Percentiles rank a stretch among this genome's conserved stretches.
phyloP scores from a whole-genome alignment of 2,888 invertebrate genomes.

The Serripes groenlandicus region DNA sequence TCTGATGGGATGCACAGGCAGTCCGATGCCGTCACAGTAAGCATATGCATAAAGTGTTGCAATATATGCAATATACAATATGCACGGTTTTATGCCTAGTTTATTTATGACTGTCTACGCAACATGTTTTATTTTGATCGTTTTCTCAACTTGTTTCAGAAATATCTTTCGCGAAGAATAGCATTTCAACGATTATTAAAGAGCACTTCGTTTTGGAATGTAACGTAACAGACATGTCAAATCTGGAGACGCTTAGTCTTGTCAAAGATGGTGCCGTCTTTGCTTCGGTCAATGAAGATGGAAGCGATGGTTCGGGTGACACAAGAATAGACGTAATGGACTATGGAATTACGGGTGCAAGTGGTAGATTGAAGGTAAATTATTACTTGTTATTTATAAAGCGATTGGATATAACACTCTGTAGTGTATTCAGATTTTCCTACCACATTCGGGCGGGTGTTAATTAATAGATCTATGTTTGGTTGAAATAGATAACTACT shows the following conservation, averaged over 20 bases:
- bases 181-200: background rate
- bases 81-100: no score
- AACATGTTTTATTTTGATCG: background rate
- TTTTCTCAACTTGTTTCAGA: conserved; percentile 3
- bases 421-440: no score
- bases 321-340: background rate
- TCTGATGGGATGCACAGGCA: no score
- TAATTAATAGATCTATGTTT: no score
- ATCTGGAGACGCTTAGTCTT: background rate
- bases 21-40: no score
- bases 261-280: background rate
- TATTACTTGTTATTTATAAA: no score
- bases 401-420: no score
- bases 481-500: no score
- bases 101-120: background rate
- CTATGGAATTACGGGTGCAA: background rate
- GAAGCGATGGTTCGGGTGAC: background rate
- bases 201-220: background rate
- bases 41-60: no score
- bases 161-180: background rate
- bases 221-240: background rate
- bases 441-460: no score
- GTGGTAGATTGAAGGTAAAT: background rate
- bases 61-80: no score
- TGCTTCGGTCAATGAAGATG: background rate